Base-by-base conservation (phyloP, 1,140 invertebrate species). In the Cotesia chilonis region DNA sequence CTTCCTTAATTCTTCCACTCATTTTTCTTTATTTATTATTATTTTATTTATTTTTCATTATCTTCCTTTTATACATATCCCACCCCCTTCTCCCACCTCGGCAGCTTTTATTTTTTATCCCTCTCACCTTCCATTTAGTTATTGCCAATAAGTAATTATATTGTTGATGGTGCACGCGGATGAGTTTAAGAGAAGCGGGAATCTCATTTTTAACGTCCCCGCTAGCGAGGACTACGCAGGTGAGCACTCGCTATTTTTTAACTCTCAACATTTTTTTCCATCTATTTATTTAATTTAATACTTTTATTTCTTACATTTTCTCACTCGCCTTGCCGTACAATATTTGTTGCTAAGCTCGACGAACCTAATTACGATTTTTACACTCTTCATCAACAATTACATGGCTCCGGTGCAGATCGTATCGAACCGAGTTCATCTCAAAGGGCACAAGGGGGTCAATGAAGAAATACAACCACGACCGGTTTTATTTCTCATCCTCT, bases 81-180 rank as follows among this genome's bases (percentile, higher is more conserved):
- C 20, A 57, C 17, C 72, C 64, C 70, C 74, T 63, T 69, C 54
- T 47, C 47, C 67, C 61, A 17, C 70, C 63, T 51, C 47, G 36
- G 72, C 35, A 20, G 20, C 54, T 70, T 75, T 67, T 66, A 69
- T 59, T 60, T 71, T 68, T 36, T 70, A 74, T 59, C 72, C 63
- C 71, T 66, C 41, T 72, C 57, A 66, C 71, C 75, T 79, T 81
- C 78, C 78, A 82, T 80, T 82, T 81, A 77, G 77, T 81, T 82
- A 84, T 82, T 82, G 80, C 77, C 78, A 77, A 78, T 80, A 80
- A 80, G 76, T 78, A 78, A 78, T 80, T 79, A 80, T 77, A 74
- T 78, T 77, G 74, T 78, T 78, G 68, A 68, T 70, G 52, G 14
- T 68, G 68, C 68, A 69, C 55, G 66, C 41, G 5, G 41, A 47